Conservation (phyloP, 2,888 invertebrate genomes). For the Steinernema hermaphroditum region DNA sequence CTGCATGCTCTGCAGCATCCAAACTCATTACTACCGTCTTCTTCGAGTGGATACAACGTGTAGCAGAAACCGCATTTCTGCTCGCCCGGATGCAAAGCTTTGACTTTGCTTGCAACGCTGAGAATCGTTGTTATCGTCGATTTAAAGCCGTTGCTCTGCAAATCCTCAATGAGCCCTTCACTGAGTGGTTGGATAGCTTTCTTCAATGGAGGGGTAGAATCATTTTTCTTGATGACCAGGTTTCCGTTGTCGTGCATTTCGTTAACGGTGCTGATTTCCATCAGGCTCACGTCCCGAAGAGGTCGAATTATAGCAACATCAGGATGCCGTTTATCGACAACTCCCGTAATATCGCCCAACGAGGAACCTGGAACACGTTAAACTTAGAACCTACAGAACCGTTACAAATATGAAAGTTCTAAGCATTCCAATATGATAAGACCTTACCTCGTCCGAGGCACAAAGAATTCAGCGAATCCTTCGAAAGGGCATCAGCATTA, state of each 20-base stretch:
- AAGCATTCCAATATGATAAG: no score
- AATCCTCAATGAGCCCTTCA: conserved; percentile 40
- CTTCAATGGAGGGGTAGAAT: not conserved
- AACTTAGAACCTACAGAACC: no score
- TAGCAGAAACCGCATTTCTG: conserved; percentile 5
- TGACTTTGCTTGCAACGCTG: conserved; percentile 48
- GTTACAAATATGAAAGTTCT: no score
- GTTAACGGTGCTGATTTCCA: conserved; percentile 48
- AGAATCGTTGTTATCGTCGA: conserved; percentile 52
- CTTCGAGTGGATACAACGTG: conserved; percentile 10
- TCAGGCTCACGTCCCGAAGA: conserved; percentile 45
- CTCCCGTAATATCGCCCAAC: conserved; percentile 39
- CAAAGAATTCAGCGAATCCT: conserved; percentile 45
- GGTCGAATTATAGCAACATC: conserved; percentile 46
- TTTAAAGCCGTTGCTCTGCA: conserved; percentile 49
- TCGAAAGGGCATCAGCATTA: conserved; percentile 47
- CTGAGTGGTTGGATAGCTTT: conserved; percentile 47
- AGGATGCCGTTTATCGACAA: conserved; percentile 44
- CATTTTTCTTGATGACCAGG: conserved; percentile 35
- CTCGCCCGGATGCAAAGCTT: conserved; percentile 23
- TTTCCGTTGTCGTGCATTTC: conserved; percentile 40
- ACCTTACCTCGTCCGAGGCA: conserved; percentile 52
- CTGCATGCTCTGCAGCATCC: conserved; percentile 12
- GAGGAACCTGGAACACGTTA: conserved; percentile 38
- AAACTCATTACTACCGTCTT: not conserved